Conservation (phyloP, 2,888 invertebrate species). For the Resseliella maxima region DNA sequence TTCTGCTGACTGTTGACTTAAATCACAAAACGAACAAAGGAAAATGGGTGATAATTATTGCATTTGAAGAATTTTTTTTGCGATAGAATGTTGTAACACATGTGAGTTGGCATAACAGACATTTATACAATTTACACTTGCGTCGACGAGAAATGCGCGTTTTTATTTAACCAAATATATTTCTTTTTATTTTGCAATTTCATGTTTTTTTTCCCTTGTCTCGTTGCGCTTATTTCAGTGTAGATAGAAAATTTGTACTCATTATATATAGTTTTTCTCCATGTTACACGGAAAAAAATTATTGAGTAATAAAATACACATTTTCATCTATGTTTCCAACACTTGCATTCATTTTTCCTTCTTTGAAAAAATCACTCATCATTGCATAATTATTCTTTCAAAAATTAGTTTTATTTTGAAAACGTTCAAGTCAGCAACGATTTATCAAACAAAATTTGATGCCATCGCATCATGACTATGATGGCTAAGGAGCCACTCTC, state of each 20-base stretch:
- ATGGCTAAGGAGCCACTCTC: too few species aligned
- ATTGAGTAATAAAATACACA: too few species aligned
- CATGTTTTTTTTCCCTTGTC: neutral
- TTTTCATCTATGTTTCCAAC: too few species aligned
- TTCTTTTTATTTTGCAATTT: slow-evolving; percentile 23
- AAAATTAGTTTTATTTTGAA: too few species aligned
- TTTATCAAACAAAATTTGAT: too few species aligned
- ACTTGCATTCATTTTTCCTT: too few species aligned
- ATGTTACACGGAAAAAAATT: neutral
- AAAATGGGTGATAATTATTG: slow-evolving; percentile 47
- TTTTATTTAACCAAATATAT: slow-evolving; percentile 31
- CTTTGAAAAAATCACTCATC: too few species aligned
- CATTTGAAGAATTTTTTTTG: slow-evolving; percentile 23
- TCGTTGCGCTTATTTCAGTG: neutral
- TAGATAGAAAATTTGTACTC: slow-evolving; percentile 41
- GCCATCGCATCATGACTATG: too few species aligned
- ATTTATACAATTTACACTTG: slow-evolving; percentile 41
- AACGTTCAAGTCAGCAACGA: too few species aligned
- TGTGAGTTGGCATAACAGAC: slow-evolving; percentile 54
- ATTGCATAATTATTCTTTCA: too few species aligned
- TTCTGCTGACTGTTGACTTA: slow-evolving; percentile 24
- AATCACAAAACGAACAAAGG: slow-evolving; percentile 31
- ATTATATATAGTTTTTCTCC: slow-evolving; percentile 34
- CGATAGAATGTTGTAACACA: slow-evolving; percentile 26
- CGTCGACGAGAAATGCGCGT: slow-evolving; percentile 14